Conservation (phyloP, 2,888 invertebrate genomes). For the Drosophila lutescens region DNA sequence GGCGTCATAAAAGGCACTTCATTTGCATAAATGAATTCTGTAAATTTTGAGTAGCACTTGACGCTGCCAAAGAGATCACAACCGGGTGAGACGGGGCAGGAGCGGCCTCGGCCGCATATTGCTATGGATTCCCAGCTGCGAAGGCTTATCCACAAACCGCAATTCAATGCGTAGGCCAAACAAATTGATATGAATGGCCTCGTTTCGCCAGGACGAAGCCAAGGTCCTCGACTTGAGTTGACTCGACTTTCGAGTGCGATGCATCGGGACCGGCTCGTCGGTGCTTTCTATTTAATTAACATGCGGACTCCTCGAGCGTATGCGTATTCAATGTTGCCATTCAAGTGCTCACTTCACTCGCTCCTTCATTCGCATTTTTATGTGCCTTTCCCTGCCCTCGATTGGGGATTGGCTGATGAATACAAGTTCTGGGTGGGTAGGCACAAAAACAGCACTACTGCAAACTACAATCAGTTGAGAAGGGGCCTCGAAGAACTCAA, state of each 20-base stretch:
- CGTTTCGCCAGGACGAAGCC: conserved; percentile 31
- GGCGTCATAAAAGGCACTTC: conserved; percentile 73
- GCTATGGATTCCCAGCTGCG: conserved; percentile 42
- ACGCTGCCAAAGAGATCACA: conserved; percentile 40
- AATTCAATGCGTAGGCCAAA: conserved; percentile 71
- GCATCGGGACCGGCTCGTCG: conserved; percentile 30
- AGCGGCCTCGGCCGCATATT: conserved; percentile 27
- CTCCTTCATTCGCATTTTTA: conserved; percentile 27
- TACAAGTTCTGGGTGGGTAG: neutral
- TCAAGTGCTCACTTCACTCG: conserved; percentile 47
- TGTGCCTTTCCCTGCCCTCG: conserved; percentile 22
- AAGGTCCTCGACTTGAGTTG: conserved; percentile 40
- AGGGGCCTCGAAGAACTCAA: too few species aligned
- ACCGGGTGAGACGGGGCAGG: conserved; percentile 6
- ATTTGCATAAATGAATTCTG: conserved; percentile 79
- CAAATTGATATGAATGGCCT: conserved; percentile 70
- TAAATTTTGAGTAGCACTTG: conserved; percentile 76
- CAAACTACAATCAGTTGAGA: too few species aligned
- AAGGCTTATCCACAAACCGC: conserved; percentile 64
- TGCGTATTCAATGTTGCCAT: conserved; percentile 59
- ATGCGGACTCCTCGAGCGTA: conserved; percentile 59
- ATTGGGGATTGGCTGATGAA: conserved; percentile 6
- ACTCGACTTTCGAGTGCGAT: conserved; percentile 59
- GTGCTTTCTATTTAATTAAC: conserved; percentile 76
- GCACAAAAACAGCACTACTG: neutral